A percentile compares a stretch with the other conserved stretches of the same genome.
Conservation (phyloP, 1,140 invertebrate genomes). For the Pygmarrhopalites habei region DNA sequence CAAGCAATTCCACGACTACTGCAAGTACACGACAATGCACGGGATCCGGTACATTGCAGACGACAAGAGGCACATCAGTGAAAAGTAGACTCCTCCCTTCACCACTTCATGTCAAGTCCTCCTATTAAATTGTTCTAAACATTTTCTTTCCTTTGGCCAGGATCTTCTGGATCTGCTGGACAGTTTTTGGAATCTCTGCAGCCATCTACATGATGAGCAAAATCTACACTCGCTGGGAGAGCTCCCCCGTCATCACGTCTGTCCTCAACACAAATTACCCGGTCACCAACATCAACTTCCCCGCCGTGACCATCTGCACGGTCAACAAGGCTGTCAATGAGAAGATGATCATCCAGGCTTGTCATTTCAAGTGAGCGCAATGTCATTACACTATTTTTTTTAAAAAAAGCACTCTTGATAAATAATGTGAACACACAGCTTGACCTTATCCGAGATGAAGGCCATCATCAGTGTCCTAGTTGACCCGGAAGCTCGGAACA, state of each 20-base stretch:
- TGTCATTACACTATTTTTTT: not conserved
- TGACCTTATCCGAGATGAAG: constrained; percentile 35
- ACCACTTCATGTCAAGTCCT: not conserved
- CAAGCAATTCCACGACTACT: constrained; percentile 29
- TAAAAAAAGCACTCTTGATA: not conserved
- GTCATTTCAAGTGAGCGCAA: constrained; percentile 28
- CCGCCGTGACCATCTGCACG: constrained; percentile 38
- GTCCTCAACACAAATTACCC: constrained; percentile 32
- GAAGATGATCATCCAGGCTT: constrained; percentile 38
- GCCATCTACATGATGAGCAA: constrained; percentile 39
- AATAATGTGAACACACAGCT: constrained; percentile 4
- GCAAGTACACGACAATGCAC: constrained; percentile 28
- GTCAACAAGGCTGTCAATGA: constrained; percentile 40
- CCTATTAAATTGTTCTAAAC: not conserved
- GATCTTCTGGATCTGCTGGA: constrained; percentile 38
- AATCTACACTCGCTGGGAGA: constrained; percentile 37
- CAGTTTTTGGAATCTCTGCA: constrained; percentile 34
- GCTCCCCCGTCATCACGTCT: constrained; percentile 35
- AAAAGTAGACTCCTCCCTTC: no score
- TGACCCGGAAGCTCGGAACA: constrained; percentile 33
- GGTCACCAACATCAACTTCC: constrained; percentile 32
- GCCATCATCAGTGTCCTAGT: constrained; percentile 32
- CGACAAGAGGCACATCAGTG: constrained; percentile 23
- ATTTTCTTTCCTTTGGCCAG: no score
- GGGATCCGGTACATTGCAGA: constrained; percentile 37